These are phyloP conservation scores for Poecile atricapillus DNA, from an alignment of 2,113 vertebrate genomes.

Conservation along the genomic window DNA sequence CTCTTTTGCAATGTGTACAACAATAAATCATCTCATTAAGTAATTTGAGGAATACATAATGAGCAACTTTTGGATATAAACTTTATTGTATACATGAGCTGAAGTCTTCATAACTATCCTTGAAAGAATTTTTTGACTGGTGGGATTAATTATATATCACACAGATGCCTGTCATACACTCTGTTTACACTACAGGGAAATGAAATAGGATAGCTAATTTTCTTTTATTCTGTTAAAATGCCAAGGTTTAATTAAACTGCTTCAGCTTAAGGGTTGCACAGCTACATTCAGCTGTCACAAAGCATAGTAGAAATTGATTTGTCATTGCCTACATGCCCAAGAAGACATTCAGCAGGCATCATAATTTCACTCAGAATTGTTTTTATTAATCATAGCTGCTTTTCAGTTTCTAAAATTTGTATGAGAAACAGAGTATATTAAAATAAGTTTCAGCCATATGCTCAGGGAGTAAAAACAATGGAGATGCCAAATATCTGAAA, in stretches of 20 bases:
- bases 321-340: slow-evolving; percentile 14
- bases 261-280: slow-evolving; percentile 45
- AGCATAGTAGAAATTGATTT: slow-evolving; percentile 50
- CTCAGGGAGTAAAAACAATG: neutral
- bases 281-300: slow-evolving; percentile 45
- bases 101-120: slow-evolving; percentile 7
- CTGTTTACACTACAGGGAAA: slow-evolving; percentile 52
- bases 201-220: slow-evolving; percentile 54
- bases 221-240: slow-evolving; percentile 63
- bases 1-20: neutral
- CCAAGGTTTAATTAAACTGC: slow-evolving; percentile 64
- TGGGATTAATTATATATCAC: slow-evolving; percentile 50
- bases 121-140: slow-evolving; percentile 28
- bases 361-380: slow-evolving; percentile 13
- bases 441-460: slow-evolving; percentile 7
- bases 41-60: neutral
- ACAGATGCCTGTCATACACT: slow-evolving; percentile 44
- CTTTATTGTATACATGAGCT: neutral
- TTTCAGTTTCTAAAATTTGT: slow-evolving; percentile 13
- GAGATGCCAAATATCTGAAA: neutral
- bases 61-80: slow-evolving; percentile 1
- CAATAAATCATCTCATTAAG: slow-evolving; percentile 21
- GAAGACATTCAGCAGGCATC: slow-evolving; percentile 24
- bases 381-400: slow-evolving; percentile 44
- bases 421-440: neutral